These are phyloP conservation scores for Hephaestus fuliginosus DNA, from an alignment of 2,797 vertebrate genomes.

Conservation along the genomic window DNA sequence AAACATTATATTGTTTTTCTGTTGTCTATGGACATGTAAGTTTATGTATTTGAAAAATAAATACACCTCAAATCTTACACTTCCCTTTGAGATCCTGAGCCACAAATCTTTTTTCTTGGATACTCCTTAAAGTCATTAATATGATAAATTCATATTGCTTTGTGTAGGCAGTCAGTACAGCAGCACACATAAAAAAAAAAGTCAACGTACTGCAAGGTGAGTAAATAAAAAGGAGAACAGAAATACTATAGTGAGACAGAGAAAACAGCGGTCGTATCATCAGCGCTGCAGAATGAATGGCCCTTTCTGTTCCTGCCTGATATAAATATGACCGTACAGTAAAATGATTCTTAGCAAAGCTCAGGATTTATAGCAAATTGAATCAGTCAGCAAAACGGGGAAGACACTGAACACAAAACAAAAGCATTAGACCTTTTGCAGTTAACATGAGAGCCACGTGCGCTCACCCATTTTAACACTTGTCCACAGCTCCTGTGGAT, in stretches of 20 bases:
- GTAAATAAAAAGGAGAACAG: slow-evolving; percentile 61
- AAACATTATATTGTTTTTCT: no score
- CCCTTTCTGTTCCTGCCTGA: slow-evolving; percentile 14
- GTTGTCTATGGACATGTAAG: not conserved
- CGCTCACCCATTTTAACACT: slow-evolving; percentile 37
- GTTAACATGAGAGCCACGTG: slow-evolving; percentile 42
- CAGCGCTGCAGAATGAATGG: slow-evolving; percentile 50
- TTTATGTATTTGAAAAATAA: slow-evolving; percentile 3
- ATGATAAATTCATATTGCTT: slow-evolving; percentile 61
- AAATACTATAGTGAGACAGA: slow-evolving; percentile 67
- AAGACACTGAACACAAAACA: slow-evolving; percentile 45
- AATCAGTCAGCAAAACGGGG: slow-evolving; percentile 50
- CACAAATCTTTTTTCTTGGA: slow-evolving; percentile 64
- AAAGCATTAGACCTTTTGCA: slow-evolving; percentile 51
- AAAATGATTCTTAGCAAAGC: slow-evolving; percentile 52
- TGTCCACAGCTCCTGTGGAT: slow-evolving; percentile 22
- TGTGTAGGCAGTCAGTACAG: slow-evolving; percentile 17
- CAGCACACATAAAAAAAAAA: slow-evolving; percentile 58
- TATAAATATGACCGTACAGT: slow-evolving; percentile 56
- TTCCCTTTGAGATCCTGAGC: slow-evolving; percentile 18
- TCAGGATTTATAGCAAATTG: slow-evolving; percentile 70
- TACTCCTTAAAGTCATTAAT: slow-evolving; percentile 68
- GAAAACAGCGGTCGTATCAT: slow-evolving; percentile 48
- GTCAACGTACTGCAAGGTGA: slow-evolving; percentile 28
- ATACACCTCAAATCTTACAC: slow-evolving; percentile 27